These are phyloP conservation scores for Cossypha niveicapilla DNA, from an alignment of 2,797 vertebrate species.

Conservation along the genomic window DNA sequence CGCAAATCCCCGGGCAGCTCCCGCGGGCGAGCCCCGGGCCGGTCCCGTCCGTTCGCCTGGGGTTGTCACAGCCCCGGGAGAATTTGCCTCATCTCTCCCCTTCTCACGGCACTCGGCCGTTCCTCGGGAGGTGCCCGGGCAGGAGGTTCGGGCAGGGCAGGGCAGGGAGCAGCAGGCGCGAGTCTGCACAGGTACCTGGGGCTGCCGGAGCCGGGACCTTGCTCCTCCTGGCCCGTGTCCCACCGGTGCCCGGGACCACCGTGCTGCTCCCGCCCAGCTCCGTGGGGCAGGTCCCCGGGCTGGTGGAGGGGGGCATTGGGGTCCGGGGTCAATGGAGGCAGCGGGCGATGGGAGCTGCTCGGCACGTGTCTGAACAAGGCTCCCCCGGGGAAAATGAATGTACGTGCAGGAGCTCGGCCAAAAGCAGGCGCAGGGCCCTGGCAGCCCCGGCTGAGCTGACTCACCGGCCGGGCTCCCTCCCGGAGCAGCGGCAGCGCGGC, in stretches of 20 bases:
- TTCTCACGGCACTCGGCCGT: fast-evolving
- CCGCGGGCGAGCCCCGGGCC: fast-evolving
- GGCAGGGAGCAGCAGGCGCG: neutral
- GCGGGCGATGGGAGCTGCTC: neutral
- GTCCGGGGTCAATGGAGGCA: fast-evolving
- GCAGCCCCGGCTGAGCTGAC: slow-evolving; percentile 2
- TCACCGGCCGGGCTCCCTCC: neutral
- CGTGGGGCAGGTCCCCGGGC: fast-evolving
- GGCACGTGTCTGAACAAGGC: neutral
- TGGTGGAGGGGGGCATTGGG: fast-evolving
- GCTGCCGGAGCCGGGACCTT: neutral
- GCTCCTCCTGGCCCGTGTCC: neutral
- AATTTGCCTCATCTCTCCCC: neutral
- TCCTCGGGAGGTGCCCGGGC: neutral
- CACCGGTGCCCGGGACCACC: fast-evolving
- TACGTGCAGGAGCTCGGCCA: slow-evolving; percentile 8
- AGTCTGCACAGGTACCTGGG: neutral
- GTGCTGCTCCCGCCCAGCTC: neutral
- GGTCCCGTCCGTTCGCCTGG: neutral
- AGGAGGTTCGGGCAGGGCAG: neutral
- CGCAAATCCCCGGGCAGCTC: neutral
- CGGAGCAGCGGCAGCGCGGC: neutral
- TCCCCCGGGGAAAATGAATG: neutral
- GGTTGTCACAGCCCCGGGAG: neutral
- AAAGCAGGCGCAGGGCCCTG: neutral